phyloP scores from a whole-genome alignment of 1,140 invertebrate genomes.

The Neotoxoptera formosana region DNA sequence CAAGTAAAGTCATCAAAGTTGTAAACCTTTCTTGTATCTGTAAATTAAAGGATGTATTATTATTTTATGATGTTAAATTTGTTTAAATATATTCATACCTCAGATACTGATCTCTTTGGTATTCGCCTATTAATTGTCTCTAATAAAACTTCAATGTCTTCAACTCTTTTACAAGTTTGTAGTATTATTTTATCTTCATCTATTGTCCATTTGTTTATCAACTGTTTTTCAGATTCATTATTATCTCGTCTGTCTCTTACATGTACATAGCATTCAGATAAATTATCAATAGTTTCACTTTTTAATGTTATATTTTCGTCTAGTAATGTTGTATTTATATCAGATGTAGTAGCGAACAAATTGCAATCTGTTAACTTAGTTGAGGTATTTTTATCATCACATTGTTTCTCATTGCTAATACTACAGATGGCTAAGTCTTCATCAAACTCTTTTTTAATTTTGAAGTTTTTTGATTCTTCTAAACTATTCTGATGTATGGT shows the following conservation, averaged over 20 bases:
- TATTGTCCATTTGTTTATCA: constrained; percentile 48
- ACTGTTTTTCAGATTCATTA: constrained; percentile 22
- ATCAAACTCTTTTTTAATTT: neutral
- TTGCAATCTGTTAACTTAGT: neutral
- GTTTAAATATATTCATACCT: neutral
- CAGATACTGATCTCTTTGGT: constrained; percentile 45
- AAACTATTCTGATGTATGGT: too few relatives aligned
- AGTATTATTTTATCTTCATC: constrained; percentile 56
- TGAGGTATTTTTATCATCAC: neutral
- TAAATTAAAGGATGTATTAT: constrained; percentile 8
- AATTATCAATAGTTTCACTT: neutral
- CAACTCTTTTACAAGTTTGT: constrained; percentile 53
- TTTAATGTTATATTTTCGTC: neutral
- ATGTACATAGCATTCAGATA: neutral
- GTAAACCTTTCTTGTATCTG: constrained; percentile 55
- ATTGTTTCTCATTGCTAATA: neutral
- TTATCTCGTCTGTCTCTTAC: neutral
- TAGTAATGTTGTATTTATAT: neutral
- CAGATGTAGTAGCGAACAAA: neutral
- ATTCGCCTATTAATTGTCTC: constrained; percentile 50
- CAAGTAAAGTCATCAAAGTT: constrained; percentile 45
- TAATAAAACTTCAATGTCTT: constrained; percentile 52
- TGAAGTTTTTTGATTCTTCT: neutral
- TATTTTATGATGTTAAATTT: neutral
- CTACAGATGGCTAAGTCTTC: neutral